Evolutionary conservation across 2,888 invertebrate genomes (phyloP), one percentile per base, ranked within the genome.

Genomic region (Dendrolimus pini): DNA sequence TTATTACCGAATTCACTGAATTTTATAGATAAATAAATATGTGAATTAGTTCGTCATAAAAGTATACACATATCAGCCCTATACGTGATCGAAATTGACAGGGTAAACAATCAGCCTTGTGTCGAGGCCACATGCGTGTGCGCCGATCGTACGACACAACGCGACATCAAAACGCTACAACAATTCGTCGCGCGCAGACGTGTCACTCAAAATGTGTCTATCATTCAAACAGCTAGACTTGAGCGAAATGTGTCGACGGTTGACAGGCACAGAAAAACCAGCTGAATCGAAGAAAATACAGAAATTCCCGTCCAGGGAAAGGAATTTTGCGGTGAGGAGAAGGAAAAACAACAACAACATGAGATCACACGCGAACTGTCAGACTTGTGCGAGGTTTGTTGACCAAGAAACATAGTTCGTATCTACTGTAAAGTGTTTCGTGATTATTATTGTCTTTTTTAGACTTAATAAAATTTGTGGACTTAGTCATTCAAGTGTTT

Each of bases 281-380:
- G 65, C 69, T 9, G 76, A 72, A 56, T 70, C 71, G 55, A 75
- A 72, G 61, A 85, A 81, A 61, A 80, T 87, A 67, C 93, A 94
- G 58, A 93, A 93, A 70, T 94, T 94, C 76, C 94, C 94, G 1
- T 93, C 93, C 1, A 89, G 94, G 54, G 94, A 94, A 72, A 91
- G 94, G 65, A 93, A 94, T 77, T 92, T 92, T 71, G 94, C 94
- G 53, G 92, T 94, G 54, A 85, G 94, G 58, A 91, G 94, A 65
- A 74, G 72, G 59, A 92, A 92, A 63, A 91, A 88, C 64, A 90
- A 87, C 61, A 89, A 88, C 65, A 84, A 85, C 63, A 72, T 80
- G 62, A 71, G 82, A 52, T 81, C 88, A 1, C 85, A 86, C 62
- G 83, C 75, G 7, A 85, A 87, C 67, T 89, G 89, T 60, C 78